These are phyloP conservation scores for Cynaeus angustus DNA, from an alignment of 2,888 invertebrate species.

Conservation along the genomic window DNA sequence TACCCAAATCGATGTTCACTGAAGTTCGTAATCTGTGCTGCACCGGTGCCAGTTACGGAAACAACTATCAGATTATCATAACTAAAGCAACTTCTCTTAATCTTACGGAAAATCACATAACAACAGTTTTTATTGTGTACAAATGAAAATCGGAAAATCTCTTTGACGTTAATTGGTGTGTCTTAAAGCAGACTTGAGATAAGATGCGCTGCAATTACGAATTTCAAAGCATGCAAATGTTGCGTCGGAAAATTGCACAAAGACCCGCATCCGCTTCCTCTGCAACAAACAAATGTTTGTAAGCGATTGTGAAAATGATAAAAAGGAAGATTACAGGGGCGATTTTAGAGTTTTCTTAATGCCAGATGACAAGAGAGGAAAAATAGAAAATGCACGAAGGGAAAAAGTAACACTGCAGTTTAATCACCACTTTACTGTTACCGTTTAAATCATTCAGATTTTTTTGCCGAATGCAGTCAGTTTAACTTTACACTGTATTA, in stretches of 20 bases:
- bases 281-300: slow-evolving; percentile 37
- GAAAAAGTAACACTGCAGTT: too few relatives aligned
- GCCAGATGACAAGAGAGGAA: neutral
- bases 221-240: slow-evolving; percentile 46
- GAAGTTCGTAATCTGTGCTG: slow-evolving; percentile 4
- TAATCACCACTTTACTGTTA: too few relatives aligned
- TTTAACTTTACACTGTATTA: too few relatives aligned
- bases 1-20: slow-evolving; percentile 8
- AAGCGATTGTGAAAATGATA: slow-evolving; percentile 26
- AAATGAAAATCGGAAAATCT: slow-evolving; percentile 29
- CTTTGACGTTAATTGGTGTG: slow-evolving; percentile 19
- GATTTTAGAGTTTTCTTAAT: neutral
- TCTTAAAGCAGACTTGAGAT: slow-evolving; percentile 17
- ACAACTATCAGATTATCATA: neutral
- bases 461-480: too few relatives aligned
- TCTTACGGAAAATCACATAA: neutral
- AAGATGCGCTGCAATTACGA: slow-evolving; percentile 43
- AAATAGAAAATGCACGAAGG: too few relatives aligned
- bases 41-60: slow-evolving; percentile 26
- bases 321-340: neutral
- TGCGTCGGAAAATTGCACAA: slow-evolving; percentile 38
- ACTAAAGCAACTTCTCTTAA: neutral
- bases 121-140: slow-evolving; percentile 16
- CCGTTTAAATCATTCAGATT: too few relatives aligned
- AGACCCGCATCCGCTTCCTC: slow-evolving; percentile 41